Evolutionary conservation across 2,797 vertebrate genomes (phyloP).

Genomic region (Malurus splendens): DNA sequence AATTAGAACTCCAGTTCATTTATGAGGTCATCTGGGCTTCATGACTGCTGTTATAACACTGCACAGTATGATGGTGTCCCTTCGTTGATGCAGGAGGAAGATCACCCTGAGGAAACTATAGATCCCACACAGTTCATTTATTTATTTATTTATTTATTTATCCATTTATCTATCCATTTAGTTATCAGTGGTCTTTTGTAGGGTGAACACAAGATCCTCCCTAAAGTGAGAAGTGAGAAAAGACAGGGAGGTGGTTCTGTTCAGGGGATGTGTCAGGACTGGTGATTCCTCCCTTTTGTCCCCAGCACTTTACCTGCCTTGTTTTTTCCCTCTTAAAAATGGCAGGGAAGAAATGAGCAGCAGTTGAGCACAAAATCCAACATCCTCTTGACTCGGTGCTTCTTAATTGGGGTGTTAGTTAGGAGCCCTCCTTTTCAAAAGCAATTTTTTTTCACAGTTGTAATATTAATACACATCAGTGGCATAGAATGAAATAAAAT

Average conservation of each 20-base stretch:
- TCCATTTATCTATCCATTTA: not conserved
- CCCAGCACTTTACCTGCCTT: not conserved
- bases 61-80: not conserved
- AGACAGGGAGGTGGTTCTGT: not conserved
- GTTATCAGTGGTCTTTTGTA: not conserved
- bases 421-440: not conserved
- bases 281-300: not conserved
- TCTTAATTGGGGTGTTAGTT: not conserved
- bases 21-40: not conserved
- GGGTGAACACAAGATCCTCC: not conserved
- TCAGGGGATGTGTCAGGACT: not conserved
- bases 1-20: not conserved
- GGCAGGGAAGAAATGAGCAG: not conserved
- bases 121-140: not conserved
- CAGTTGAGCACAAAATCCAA: not conserved
- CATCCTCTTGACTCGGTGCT: not conserved
- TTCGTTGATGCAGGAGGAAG: not conserved
- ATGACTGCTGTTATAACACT: not conserved
- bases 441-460: not conserved
- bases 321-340: not conserved
- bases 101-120: not conserved
- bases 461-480: slow-evolving; percentile 25
- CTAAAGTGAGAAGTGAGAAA: not conserved
- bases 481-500: slow-evolving; percentile 33
- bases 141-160: not conserved